Conservation (phyloP, 2,113 vertebrate species). For the Elanoides forficatus region DNA sequence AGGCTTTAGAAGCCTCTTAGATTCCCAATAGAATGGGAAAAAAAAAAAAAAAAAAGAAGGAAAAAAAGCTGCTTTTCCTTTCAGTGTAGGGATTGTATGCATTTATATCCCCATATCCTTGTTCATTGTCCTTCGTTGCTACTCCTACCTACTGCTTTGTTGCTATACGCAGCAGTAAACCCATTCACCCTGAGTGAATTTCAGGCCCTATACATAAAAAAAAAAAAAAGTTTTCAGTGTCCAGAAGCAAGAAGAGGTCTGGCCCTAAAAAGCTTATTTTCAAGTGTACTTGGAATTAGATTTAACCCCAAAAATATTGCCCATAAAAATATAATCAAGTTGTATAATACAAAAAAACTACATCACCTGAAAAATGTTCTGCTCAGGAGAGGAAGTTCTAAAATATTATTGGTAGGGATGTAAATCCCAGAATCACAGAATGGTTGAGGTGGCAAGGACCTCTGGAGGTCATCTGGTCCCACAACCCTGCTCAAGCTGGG, state of each 20-base stretch:
- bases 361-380: not conserved
- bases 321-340: not conserved
- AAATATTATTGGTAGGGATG: not conserved
- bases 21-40: not conserved
- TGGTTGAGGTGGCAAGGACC: not conserved
- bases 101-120: not conserved
- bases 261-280: not conserved
- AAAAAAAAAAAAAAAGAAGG: too few relatives aligned
- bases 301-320: not conserved
- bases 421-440: not conserved
- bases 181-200: not conserved
- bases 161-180: not conserved
- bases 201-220: not conserved
- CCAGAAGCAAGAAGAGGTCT: not conserved
- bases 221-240: not conserved
- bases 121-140: not conserved
- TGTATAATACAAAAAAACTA: not conserved
- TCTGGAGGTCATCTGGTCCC: not conserved
- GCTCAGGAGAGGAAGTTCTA: not conserved
- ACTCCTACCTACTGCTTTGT: not conserved
- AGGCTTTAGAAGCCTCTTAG: not conserved
- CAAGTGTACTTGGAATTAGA: not conserved
- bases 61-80: not conserved
- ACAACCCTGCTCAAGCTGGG: not conserved
- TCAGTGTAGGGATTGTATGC: not conserved